Evolutionary conservation across 2,113 vertebrate genomes (phyloP).

Genomic region (Malurus elegans): DNA sequence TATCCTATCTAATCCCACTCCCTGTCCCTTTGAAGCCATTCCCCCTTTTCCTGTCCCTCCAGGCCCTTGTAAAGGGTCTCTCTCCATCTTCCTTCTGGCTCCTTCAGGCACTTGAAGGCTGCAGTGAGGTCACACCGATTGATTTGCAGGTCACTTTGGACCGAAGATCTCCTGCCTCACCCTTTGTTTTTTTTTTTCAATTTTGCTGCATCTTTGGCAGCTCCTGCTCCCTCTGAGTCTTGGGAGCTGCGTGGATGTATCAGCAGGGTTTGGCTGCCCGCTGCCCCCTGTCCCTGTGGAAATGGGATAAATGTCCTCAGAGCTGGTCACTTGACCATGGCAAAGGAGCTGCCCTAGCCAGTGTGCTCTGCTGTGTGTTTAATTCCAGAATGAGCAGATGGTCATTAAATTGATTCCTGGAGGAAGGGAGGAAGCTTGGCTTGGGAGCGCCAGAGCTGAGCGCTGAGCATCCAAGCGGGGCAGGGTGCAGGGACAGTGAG

Average conservation of each 20-base stretch:
- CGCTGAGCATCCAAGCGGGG: not conserved
- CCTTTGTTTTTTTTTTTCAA: no score
- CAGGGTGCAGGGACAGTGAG: not conserved
- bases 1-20: rapidly evolving
- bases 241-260: not conserved
- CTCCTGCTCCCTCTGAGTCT: not conserved
- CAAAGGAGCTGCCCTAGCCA: constrained; percentile 17
- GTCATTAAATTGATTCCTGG: constrained; percentile 18
- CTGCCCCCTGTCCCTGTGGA: not conserved
- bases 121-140: not conserved
- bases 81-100: not conserved
- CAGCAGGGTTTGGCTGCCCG: not conserved
- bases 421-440: not conserved
- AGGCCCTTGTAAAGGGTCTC: not conserved
- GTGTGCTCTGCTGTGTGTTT: constrained; percentile 30
- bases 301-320: not conserved
- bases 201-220: not conserved
- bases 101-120: not conserved
- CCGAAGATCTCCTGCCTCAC: not conserved
- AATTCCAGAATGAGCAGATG: constrained; percentile 56
- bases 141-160: not conserved
- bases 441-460: not conserved
- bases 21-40: not conserved
- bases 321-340: not conserved
- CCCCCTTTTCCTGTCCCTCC: not conserved